These are phyloP conservation scores for Eristalis tenax DNA, from an alignment of 2,888 invertebrate species.

Conservation along the genomic window DNA sequence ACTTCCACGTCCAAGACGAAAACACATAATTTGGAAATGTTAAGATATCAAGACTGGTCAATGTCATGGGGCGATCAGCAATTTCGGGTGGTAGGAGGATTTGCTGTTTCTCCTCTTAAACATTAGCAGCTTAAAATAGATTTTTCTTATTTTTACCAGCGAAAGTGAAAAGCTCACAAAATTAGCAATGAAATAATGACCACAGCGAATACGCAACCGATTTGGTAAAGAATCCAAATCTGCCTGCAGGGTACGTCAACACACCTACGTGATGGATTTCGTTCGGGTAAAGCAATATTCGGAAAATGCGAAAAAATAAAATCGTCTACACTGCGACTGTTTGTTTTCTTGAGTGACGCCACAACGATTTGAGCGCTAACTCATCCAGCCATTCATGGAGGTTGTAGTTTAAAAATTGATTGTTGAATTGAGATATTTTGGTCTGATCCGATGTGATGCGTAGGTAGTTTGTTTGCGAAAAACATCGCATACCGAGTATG, in stretches of 20 bases:
- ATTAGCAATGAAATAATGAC: conserved; percentile 58
- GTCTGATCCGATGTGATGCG: neutral
- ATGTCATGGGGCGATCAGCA: conserved; percentile 13
- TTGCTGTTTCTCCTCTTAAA: neutral
- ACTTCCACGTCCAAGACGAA: neutral
- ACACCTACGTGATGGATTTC: conserved; percentile 46
- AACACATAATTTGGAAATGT: conserved; percentile 21
- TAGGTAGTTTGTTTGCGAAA: conserved; percentile 23
- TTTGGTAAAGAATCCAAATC: conserved; percentile 38
- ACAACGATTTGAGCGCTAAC: conserved; percentile 1
- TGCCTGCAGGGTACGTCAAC: conserved; percentile 34
- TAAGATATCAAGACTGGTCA: conserved; percentile 39
- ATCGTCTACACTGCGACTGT: neutral
- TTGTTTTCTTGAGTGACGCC: conserved; percentile 60
- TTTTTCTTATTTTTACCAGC: neutral
- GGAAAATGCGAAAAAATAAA: neutral
- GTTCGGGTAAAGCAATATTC: neutral
- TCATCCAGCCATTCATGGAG: conserved; percentile 28
- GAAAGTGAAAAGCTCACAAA: conserved; percentile 11
- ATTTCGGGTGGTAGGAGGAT: neutral
- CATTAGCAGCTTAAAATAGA: neutral
- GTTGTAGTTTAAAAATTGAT: conserved; percentile 18
- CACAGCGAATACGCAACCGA: conserved; percentile 51
- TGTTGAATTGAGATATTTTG: conserved; percentile 12
- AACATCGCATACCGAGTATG: neutral